Conservation (phyloP, 2,888 invertebrate genomes). For the Ditula angustiorana region DNA sequence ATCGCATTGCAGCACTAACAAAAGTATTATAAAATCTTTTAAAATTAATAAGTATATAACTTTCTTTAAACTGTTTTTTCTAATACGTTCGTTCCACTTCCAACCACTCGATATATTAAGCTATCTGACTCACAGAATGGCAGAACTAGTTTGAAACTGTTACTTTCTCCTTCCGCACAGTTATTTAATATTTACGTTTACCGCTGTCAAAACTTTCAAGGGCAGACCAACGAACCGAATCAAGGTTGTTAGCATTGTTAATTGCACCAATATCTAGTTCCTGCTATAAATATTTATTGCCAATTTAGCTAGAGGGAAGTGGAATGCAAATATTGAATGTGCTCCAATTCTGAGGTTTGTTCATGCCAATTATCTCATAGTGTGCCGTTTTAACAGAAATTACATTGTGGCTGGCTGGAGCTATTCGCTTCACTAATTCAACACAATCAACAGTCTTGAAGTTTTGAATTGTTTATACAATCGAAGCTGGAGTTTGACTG, state of each 20-base stretch:
- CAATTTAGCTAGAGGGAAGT: neutral
- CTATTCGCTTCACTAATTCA: neutral
- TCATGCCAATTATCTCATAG: neutral
- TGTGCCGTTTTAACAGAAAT: neutral
- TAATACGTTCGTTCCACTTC: neutral
- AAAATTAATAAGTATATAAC: no score
- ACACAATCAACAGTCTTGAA: neutral
- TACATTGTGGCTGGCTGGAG: neutral
- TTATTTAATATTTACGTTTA: neutral
- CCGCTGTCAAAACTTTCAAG: neutral
- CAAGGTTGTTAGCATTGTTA: neutral
- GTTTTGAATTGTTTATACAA: neutral
- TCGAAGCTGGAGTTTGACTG: neutral
- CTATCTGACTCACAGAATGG: neutral
- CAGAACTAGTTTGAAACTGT: neutral
- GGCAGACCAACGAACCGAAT: neutral
- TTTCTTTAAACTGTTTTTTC: neutral
- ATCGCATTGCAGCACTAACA: no score
- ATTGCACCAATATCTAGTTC: neutral
- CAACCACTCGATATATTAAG: neutral
- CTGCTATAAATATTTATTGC: neutral
- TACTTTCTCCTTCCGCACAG: neutral
- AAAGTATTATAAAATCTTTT: no score
- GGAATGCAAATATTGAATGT: neutral
- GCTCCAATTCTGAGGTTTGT: neutral